Conservation (phyloP, 1,140 invertebrate species). For the Ruditapes philippinarum region DNA sequence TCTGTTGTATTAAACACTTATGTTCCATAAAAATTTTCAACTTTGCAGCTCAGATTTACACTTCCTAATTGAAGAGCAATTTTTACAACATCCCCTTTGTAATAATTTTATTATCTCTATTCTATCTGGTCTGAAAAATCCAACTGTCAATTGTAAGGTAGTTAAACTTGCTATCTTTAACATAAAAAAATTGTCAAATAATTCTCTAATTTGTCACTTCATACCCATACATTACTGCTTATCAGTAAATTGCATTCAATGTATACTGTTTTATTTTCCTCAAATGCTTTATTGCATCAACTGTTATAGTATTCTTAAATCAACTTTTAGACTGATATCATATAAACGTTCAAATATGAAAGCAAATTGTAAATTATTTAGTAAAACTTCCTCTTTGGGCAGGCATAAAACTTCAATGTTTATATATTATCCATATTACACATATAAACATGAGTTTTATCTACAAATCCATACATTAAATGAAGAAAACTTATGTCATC, state of each 20-base stretch:
- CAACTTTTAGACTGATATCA: too few species aligned
- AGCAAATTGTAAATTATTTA: not conserved
- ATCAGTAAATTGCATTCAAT: not conserved
- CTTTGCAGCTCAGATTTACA: too few species aligned
- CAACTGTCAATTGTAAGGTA: not conserved
- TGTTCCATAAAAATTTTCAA: too few species aligned
- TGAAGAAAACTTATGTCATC: too few species aligned
- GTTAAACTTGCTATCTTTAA: not conserved
- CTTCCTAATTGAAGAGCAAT: not conserved
- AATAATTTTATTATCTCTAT: conserved; percentile 10
- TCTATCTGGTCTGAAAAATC: not conserved
- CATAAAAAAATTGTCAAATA: not conserved
- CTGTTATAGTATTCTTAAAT: not conserved
- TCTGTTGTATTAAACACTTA: too few species aligned
- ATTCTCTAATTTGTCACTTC: not conserved
- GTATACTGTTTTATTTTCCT: not conserved
- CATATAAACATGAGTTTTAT: not conserved
- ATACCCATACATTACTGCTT: not conserved
- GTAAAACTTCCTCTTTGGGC: not conserved
- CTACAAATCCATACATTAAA: too few species aligned
- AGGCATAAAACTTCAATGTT: not conserved
- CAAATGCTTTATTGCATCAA: not conserved
- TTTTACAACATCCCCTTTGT: not conserved
- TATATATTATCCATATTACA: not conserved
- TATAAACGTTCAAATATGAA: too few species aligned